Conservation (phyloP, 92 coral and sea anemone species). For the Desmophyllum pertusum region DNA sequence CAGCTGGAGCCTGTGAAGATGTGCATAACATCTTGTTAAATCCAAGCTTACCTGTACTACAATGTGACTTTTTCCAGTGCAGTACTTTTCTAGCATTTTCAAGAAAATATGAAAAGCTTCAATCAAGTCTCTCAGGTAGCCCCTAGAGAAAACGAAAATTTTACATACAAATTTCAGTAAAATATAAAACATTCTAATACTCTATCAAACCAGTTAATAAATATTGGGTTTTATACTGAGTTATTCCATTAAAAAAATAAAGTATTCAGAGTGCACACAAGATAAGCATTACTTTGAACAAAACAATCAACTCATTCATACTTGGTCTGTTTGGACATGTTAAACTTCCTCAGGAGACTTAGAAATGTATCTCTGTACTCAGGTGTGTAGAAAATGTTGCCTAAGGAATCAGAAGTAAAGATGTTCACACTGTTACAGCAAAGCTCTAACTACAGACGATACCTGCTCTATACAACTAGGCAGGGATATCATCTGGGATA, state of each 20-base stretch:
- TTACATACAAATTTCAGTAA: background rate
- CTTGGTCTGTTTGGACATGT: conserved; percentile 91
- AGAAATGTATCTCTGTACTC: conserved; percentile 94
- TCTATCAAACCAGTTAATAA: background rate
- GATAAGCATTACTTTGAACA: background rate
- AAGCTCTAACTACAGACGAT: background rate
- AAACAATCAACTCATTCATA: conserved; percentile 41
- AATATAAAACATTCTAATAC: background rate
- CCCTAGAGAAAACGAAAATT: conserved; percentile 45
- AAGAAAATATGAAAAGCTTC: conserved; percentile 94
- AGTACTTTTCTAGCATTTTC: conserved; percentile 87
- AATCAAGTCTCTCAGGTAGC: conserved; percentile 84
- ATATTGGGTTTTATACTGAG: background rate
- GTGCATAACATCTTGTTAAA: background rate
- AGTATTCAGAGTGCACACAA: background rate
- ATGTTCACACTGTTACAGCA: background rate
- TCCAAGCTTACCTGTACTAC: conserved; percentile 76
- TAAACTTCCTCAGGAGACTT: conserved; percentile 77
- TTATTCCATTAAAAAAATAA: too few relatives aligned
- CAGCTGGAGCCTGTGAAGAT: background rate
- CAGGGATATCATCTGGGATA: too few relatives aligned
- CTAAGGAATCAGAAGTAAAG: conserved; percentile 37
- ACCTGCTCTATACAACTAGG: background rate
- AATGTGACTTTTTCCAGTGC: conserved; percentile 78
- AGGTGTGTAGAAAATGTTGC: conserved; percentile 87